Base-by-base conservation (phyloP, 2,113 vertebrate genomes). In the Petroica traversi region DNA sequence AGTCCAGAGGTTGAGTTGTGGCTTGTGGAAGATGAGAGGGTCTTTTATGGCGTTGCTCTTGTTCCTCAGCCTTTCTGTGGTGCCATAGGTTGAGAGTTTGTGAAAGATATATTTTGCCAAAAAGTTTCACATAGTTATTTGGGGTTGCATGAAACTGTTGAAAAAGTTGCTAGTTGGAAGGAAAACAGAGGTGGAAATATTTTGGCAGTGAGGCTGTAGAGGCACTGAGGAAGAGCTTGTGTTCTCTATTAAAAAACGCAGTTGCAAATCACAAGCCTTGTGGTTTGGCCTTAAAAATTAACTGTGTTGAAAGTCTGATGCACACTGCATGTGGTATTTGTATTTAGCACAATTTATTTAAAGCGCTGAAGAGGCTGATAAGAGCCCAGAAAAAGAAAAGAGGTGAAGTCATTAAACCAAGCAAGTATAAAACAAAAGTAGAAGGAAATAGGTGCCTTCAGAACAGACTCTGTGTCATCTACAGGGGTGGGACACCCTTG, bases 71-170 rank as follows among this genome's bases (percentile, higher is more conserved):
- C 33, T 87, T 68, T 68, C 40, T 16, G 9, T 73, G n/a, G n/a
- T n/a, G n/a, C n/a, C n/a, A 0, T 54, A 49, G 41, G 46, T 79
- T 0, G 0, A 49, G 31, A 48, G 52, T 38, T 79, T 94, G 25
- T 89, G 64, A 57, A 92, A 92, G 62, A 88, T 54, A 26, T 8
- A 13, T 84, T 59, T 91, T 59, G 45, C 52, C 51, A 49, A 10
- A 78, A 71, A 43, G 8, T 41, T 76, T 73, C 55, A 31, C 6
- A 0, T 17, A 31, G 29, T 78, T 82, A 14, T 43, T 62, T 58
- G 51, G 16, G 19, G 6, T 62, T 90, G 19, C 10, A 2, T 57
- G 48, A 41, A 92, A 40, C 49, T 38, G 11, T 64, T 88, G 54
- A 69, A 64, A 25, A 92, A 72, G 29, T 52, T 23, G 5, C 36